These are phyloP conservation scores for Bombyx mandarina DNA, from an alignment of 1,140 invertebrate genomes.

Conservation along the genomic window DNA sequence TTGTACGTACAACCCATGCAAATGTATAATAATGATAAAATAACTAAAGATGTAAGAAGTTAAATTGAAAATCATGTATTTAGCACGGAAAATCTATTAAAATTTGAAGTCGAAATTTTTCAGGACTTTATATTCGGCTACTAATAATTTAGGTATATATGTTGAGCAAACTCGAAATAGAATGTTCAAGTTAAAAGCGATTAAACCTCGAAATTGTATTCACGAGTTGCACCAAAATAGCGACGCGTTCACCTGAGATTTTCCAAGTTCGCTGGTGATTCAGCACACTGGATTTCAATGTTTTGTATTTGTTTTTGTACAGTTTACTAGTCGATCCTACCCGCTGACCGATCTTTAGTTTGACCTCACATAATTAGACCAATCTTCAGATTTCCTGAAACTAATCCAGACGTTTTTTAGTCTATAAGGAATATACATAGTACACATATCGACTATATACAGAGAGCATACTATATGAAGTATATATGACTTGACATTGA, in stretches of 20 bases:
- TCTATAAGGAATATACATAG: too few species aligned
- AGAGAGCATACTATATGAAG: too few species aligned
- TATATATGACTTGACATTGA: too few species aligned
- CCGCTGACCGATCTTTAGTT: too few species aligned
- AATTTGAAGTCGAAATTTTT: not conserved
- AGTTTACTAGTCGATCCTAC: too few species aligned
- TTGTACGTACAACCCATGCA: too few species aligned
- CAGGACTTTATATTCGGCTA: too few species aligned
- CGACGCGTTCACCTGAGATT: slow-evolving; percentile 15
- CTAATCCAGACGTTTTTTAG: too few species aligned
- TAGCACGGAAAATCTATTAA: not conserved
- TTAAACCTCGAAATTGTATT: not conserved
- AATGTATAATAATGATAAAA: not conserved
- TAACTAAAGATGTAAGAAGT: slow-evolving; percentile 2
- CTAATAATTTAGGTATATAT: not conserved
- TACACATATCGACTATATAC: too few species aligned
- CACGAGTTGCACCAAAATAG: slow-evolving; percentile 14
- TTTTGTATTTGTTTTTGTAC: slow-evolving; percentile 15
- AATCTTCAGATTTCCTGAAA: too few species aligned
- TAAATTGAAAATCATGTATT: slow-evolving; percentile 5
- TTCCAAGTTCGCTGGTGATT: slow-evolving; percentile 18
- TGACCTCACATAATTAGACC: too few species aligned
- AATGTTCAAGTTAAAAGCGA: not conserved
- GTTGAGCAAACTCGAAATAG: too few species aligned
- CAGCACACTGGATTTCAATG: slow-evolving; percentile 13